Evolutionary conservation across 2,797 vertebrate species (phyloP).

Genomic region (Novumbra hubbsi): DNA sequence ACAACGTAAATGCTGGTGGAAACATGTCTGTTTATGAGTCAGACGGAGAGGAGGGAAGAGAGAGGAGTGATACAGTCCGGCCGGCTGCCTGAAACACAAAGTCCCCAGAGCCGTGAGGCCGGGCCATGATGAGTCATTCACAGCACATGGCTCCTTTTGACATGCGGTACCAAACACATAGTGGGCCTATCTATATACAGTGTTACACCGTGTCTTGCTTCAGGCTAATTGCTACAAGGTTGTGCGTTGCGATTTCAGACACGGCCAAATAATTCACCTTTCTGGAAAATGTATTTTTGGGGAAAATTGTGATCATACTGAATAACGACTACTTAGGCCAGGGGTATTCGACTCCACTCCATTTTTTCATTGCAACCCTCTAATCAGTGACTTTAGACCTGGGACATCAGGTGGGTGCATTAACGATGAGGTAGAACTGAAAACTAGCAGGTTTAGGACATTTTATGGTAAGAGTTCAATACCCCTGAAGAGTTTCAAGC

Average conservation of each 20-base stretch:
- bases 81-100: conserved; percentile 6
- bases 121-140: conserved; percentile 49
- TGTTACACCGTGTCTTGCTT: too few relatives aligned
- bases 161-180: conserved; percentile 23
- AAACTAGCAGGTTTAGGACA: too few relatives aligned
- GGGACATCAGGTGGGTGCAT: too few relatives aligned
- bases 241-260: not conserved
- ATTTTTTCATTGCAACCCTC: too few relatives aligned
- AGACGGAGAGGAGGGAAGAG: conserved; percentile 11
- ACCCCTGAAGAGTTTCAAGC: too few relatives aligned
- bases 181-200: conserved; percentile 4
- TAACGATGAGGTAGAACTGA: too few relatives aligned
- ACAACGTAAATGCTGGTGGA: not conserved
- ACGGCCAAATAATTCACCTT: not conserved
- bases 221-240: too few relatives aligned
- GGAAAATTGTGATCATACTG: too few relatives aligned
- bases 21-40: conserved; percentile 1
- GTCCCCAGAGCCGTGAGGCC: conserved; percentile 30
- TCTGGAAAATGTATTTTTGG: conserved; percentile 27
- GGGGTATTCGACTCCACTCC: conserved; percentile 12
- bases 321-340: conserved; percentile 23
- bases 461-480: too few relatives aligned
- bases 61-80: conserved; percentile 13
- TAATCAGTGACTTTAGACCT: too few relatives aligned
- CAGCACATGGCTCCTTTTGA: conserved; percentile 35